These are phyloP conservation scores for Microplitis manilae DNA, from an alignment of 2,888 invertebrate genomes.

Conservation along the genomic window DNA sequence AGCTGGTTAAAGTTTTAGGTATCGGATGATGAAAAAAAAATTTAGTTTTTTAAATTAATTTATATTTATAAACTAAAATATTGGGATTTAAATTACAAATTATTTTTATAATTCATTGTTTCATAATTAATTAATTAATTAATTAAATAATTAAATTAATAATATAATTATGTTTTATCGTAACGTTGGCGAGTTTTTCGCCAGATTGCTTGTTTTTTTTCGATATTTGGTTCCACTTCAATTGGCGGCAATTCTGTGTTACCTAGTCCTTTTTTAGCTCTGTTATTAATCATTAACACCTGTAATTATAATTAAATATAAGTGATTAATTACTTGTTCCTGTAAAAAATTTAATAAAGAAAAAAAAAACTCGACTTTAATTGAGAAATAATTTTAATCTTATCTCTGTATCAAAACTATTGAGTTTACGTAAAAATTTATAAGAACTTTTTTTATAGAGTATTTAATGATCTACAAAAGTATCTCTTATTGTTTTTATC, in stretches of 20 bases:
- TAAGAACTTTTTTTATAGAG: no score
- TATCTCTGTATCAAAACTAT: no score
- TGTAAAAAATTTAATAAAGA: background rate
- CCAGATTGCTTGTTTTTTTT: constrained; percentile 69
- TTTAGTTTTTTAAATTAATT: no score
- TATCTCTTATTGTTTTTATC: no score
- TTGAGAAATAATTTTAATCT: background rate
- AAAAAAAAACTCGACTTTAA: background rate
- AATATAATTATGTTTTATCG: constrained; percentile 47
- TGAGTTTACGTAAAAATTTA: no score
- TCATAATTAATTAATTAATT: background rate
- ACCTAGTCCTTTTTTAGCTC: constrained; percentile 78
- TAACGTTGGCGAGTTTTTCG: constrained; percentile 71
- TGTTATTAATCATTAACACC: constrained; percentile 77
- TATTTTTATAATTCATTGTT: no score
- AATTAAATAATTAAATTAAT: constrained; percentile 24
- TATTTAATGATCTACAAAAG: no score
- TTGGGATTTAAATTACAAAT: no score
- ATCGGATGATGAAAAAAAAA: constrained; percentile 14
- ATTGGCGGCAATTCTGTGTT: constrained; percentile 63
- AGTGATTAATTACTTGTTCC: background rate
- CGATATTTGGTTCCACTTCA: constrained; percentile 57
- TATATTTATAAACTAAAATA: no score
- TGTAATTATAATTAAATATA: constrained; percentile 66
- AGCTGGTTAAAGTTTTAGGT: background rate